Base-by-base conservation (phyloP, 2,113 vertebrate genomes). In the Hippocampus mohnikei region DNA sequence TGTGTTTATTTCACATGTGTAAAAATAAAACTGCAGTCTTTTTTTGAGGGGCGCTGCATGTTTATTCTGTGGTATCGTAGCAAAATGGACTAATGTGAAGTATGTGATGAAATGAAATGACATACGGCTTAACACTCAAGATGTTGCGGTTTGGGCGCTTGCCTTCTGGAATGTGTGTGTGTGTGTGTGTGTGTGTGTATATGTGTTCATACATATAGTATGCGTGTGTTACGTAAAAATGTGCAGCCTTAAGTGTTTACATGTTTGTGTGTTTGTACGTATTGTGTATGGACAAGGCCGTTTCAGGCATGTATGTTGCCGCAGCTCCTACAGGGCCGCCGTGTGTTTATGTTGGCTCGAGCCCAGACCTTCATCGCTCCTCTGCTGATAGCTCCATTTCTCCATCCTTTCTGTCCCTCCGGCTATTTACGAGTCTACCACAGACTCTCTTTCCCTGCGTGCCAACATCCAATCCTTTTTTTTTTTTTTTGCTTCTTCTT, bases 361-460 rank as follows among this genome's bases (percentile, higher is more conserved):
- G 77, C 79, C 84, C 91, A 92, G 86, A 81, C 86, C 87, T 89
- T 92, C 90, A 91, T 92, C 89, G 87, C 89, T 91, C 86, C 89
- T 91, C 85, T 72, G 88, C 88, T 89, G 89, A 93, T 91, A 88
- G 87, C 85, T 90, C 89, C 90, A 87, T 87, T 84, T 88, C 88
- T 86, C 81, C 84, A 81, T 85, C 80, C 72, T 70, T 42, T 84
- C 71, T 65, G 74, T 86, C 85, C 86, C 88, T 82, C 71, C 66
- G 82, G 85, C 88, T 92, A 89, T 92, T 91, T 91, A 92, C 89
- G 84, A 86, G 84, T 85, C 85, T 81, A 82, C 84, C 81, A 67
- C 82, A 88, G 87, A 81, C 85, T 71, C 75, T 76, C 74, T 81
- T 77, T 81, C 83, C 76, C 78, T 87, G 71, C 70, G 80, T 88